phyloP scores from a whole-genome alignment of 2,113 vertebrate species.

The Oryzias woworae region DNA sequence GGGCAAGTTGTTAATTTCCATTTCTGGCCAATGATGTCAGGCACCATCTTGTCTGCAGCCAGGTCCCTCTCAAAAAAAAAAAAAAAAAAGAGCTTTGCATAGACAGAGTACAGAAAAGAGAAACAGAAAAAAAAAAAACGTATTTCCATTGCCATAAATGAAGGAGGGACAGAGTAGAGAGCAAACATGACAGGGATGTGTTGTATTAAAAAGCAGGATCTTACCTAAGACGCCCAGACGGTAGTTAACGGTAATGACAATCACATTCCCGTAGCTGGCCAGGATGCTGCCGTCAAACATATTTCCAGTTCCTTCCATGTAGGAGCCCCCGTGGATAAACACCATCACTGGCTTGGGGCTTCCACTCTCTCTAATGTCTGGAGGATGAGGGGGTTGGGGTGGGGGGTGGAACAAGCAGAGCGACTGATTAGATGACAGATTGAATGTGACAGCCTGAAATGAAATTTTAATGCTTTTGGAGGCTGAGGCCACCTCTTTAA shows the following conservation, averaged over 20 bases:
- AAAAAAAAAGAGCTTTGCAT: background rate
- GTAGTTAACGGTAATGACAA: conserved; percentile 99
- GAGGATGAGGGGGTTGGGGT: conserved; percentile 64
- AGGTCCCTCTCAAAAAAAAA: background rate
- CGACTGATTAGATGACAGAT: conserved; percentile 78
- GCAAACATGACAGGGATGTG: background rate
- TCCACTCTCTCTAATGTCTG: conserved; percentile 99
- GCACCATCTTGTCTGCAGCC: no score
- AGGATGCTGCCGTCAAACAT: conserved; percentile 99
- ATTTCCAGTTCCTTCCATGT: conserved; percentile 99
- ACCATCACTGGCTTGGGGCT: conserved; percentile 99
- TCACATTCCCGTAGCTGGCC: conserved; percentile 99
- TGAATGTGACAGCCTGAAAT: conserved; percentile 54
- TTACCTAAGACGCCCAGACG: conserved; percentile 98
- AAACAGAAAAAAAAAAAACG: no score
- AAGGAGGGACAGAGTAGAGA: background rate
- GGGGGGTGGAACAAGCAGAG: conserved; percentile 74
- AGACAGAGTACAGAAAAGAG: background rate
- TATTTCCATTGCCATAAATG: background rate
- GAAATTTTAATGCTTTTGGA: conserved; percentile 53
- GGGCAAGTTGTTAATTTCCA: no score
- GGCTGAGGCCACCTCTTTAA: conserved; percentile 40
- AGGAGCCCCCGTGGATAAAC: conserved; percentile 98
- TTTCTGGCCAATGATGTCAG: no score
- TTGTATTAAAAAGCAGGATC: conserved; percentile 43